These are phyloP conservation scores for Amitus sp. DNA, from an alignment of 2,888 invertebrate species.

Conservation along the genomic window DNA sequence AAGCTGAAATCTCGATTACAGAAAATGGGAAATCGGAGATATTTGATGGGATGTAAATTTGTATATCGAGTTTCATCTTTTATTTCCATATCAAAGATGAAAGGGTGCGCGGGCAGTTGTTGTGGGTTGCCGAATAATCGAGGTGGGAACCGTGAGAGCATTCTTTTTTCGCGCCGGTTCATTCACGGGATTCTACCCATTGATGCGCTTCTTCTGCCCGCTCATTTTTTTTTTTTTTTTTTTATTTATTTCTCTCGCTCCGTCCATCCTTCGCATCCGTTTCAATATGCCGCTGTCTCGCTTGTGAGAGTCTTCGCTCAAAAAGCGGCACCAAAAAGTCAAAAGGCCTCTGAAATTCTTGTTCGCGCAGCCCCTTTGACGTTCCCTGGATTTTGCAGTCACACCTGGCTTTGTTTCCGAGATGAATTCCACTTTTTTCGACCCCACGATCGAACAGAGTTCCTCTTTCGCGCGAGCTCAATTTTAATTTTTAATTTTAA, in stretches of 20 bases:
- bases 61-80: slow-evolving; percentile 16
- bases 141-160: slow-evolving; percentile 59
- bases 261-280: slow-evolving; percentile 26
- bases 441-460: background rate
- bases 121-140: slow-evolving; percentile 38
- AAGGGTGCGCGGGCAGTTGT: slow-evolving; percentile 22
- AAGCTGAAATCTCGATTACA: too few species aligned
- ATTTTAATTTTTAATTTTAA: background rate
- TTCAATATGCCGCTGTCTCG: slow-evolving; percentile 46
- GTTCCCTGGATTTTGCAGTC: slow-evolving; percentile 56
- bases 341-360: slow-evolving; percentile 41
- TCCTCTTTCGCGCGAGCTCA: background rate
- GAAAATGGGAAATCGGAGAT: too few species aligned
- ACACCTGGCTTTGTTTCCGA: slow-evolving; percentile 47
- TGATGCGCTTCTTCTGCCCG: slow-evolving; percentile 52
- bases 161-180: slow-evolving; percentile 55
- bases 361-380: slow-evolving; percentile 45
- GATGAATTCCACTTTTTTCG: slow-evolving; percentile 2
- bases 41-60: too few species aligned
- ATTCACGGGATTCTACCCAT: slow-evolving; percentile 63
- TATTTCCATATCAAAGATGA: slow-evolving; percentile 35
- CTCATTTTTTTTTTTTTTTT: slow-evolving; percentile 31
- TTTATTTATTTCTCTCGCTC: slow-evolving; percentile 31
- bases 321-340: slow-evolving; percentile 48
- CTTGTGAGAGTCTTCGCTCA: slow-evolving; percentile 48